phyloP scores from a whole-genome alignment of 2,888 invertebrate genomes.

The Cecidostiba fungosa region DNA sequence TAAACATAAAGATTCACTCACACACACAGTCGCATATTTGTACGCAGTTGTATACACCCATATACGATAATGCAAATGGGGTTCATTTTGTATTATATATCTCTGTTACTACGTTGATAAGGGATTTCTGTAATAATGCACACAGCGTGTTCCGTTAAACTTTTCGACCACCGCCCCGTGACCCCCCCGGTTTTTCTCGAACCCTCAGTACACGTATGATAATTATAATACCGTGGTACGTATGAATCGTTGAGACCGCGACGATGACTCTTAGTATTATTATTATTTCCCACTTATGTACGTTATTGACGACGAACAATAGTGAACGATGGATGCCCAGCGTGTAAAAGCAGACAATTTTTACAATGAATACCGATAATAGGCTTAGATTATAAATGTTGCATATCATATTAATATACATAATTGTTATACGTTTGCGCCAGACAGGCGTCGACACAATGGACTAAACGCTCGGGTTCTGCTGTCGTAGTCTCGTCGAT shows the following conservation, averaged over 20 bases:
- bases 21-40: conserved; percentile 16
- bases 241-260: conserved; percentile 32
- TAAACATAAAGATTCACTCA: neutral
- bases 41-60: conserved; percentile 38
- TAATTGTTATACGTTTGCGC: conserved; percentile 79
- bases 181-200: conserved; percentile 63
- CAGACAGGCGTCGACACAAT: conserved; percentile 61
- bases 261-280: neutral
- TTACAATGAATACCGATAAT: conserved; percentile 55
- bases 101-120: conserved; percentile 78
- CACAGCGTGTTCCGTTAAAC: conserved; percentile 47
- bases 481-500: conserved; percentile 18
- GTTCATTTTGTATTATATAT: conserved; percentile 70
- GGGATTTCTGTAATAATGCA: conserved; percentile 67
- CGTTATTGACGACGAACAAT: conserved; percentile 54
- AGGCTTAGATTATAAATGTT: conserved; percentile 74
- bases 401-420: conserved; percentile 79
- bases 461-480: conserved; percentile 16
- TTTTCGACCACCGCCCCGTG: neutral
- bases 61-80: conserved; percentile 52
- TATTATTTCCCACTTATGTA: conserved; percentile 55
- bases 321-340: conserved; percentile 76
- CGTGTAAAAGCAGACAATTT: conserved; percentile 69
- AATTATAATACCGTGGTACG: conserved; percentile 51
- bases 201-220: neutral